These are phyloP conservation scores for Lanius ludovicianus DNA, from an alignment of 2,113 vertebrate genomes.

Conservation along the genomic window DNA sequence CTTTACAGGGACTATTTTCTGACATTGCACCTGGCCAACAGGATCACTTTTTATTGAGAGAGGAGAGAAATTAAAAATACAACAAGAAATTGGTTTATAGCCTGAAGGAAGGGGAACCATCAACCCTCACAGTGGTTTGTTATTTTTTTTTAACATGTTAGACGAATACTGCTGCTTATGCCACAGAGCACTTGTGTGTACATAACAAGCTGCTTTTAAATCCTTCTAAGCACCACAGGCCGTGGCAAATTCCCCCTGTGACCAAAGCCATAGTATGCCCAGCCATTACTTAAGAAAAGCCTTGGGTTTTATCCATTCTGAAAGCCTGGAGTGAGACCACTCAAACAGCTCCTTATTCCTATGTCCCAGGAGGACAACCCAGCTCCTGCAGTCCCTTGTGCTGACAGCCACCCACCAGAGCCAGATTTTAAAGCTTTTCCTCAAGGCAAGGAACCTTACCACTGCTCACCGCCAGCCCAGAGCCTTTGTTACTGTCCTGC, in stretches of 20 bases:
- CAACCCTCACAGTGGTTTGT: neutral
- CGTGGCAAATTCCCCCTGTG: neutral
- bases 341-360: neutral
- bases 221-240: neutral
- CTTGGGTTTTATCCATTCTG: neutral
- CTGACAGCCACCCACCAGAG: accelerated
- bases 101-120: neutral
- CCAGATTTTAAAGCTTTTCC: neutral
- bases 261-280: neutral
- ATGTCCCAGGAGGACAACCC: neutral
- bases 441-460: neutral
- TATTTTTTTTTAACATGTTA: neutral
- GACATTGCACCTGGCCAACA: constrained; percentile 25
- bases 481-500: neutral
- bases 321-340: neutral
- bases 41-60: neutral
- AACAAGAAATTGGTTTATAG: constrained; percentile 18
- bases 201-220: neutral
- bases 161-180: neutral
- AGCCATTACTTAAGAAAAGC: neutral
- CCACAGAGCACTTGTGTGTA: neutral
- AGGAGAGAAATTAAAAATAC: neutral
- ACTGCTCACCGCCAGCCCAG: neutral
- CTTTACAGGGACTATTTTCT: neutral
- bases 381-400: neutral